Percentiles rank a stretch among this genome's conserved stretches.
Conservation (phyloP, 2,888 invertebrate genomes). For the Lithophane leautieri region DNA sequence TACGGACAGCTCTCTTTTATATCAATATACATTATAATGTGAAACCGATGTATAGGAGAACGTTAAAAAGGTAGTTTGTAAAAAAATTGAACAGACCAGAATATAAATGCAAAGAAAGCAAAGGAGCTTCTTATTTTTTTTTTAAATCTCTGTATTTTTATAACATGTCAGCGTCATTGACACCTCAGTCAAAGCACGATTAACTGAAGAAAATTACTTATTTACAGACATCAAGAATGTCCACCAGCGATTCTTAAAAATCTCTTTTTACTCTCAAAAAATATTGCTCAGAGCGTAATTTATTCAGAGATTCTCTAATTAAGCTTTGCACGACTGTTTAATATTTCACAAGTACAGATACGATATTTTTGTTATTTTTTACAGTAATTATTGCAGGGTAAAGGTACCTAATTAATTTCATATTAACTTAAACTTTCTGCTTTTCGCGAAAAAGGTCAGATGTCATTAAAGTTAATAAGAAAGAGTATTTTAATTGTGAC, state of each 20-base stretch:
- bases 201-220: slow-evolving; percentile 23
- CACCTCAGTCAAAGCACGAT: slow-evolving; percentile 2
- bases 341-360: slow-evolving; percentile 36
- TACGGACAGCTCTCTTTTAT: background rate
- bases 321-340: slow-evolving; percentile 49
- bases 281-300: slow-evolving; percentile 41
- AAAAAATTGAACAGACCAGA: background rate
- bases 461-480: slow-evolving; percentile 8
- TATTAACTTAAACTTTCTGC: slow-evolving; percentile 20
- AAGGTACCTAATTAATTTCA: slow-evolving; percentile 26
- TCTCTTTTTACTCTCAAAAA: slow-evolving; percentile 37
- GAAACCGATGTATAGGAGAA: background rate
- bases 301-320: slow-evolving; percentile 54
- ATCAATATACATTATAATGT: background rate
- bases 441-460: slow-evolving; percentile 21
- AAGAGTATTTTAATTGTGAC: background rate
- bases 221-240: slow-evolving; percentile 34
- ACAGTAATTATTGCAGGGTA: slow-evolving; percentile 19
- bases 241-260: slow-evolving; percentile 23
- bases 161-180: slow-evolving; percentile 3
- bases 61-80: background rate
- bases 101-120: too few species aligned
- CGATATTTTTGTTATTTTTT: slow-evolving; percentile 24
- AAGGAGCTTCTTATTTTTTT: too few species aligned
- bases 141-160: background rate